Base-by-base conservation (phyloP, 2,113 vertebrate genomes). In the Trogon melanurus region DNA sequence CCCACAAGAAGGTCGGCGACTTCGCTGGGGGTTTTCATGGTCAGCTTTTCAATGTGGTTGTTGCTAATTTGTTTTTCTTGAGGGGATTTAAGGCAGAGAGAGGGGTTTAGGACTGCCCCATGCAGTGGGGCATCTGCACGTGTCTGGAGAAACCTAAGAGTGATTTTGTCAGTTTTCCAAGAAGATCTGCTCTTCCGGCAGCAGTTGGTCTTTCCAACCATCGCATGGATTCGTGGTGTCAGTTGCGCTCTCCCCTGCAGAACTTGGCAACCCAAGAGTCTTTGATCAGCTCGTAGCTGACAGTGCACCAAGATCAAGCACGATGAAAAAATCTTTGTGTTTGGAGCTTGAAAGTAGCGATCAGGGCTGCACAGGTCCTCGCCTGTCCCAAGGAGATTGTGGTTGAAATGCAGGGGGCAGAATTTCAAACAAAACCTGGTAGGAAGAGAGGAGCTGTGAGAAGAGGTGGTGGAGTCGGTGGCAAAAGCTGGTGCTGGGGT, bases 201-300 rank as follows among this genome's bases (percentile, higher is more conserved):
- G 7, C 20, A 11, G 54, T 17, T 57, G 22, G 25, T 56, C 23
- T 50, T 47, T 50, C 66, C 34, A 38, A 2, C 38, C 32, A 15
- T 11, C 1, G 4, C 36, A 4, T 34, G 53, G 30, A 5, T 80
- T 56, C 0, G 0, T 0, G 3, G 36, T 41, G 14, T 51, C 4
- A 1, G 22, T 29, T 80, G n/a, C 66, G 44, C 48, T 89, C 79
- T 93, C 11, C 34, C n/a, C 25, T 66, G 4, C 23, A 48, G 70
- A 79, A 29, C 4, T 1, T 73, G 57, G 19, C 44, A 51, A 3
- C 13, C 25, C 23, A 15, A 8, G 56, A 54, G 67, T 22, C 58
- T 13, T 75, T 20, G 29, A 10, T 32, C 32, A 48, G 53, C 27
- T 81, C 10, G 0, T 29, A n/a, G 69, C 34, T 83, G 32, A 75